Base-by-base conservation (phyloP, 1,140 invertebrate species). In the Neoseiulus cucumeris region DNA sequence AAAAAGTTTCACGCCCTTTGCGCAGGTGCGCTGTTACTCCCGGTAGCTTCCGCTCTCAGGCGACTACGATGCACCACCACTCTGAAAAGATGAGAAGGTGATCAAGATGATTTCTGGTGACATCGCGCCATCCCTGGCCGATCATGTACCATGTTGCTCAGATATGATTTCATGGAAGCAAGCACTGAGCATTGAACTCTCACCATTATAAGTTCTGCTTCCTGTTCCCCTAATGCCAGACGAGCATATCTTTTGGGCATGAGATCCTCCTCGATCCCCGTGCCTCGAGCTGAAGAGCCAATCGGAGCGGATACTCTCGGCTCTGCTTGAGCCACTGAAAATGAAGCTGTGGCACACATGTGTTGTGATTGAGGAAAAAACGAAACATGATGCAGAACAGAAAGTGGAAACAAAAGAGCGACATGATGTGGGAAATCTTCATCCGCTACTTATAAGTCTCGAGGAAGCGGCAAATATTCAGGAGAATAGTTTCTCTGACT, bases 171-270 rank as follows among this genome's bases (percentile, higher is more conserved):
- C n/a, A n/a, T n/a, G n/a, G n/a, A n/a, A n/a, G 33, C 33, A 39
- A 4, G 33, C 4, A 9, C 33, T 39, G 4, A 39, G 4, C 4
- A 39, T 39, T 4, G 33, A 9, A 39, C 33, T 9, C 51, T n/a
- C 33, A 59, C 51, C 51, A 59, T 59, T 5, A 59, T 9, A 20
- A 59, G 51, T 59, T 59, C 51, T 25, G 51, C 51, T 59, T 59
- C 51, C 25, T 59, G 51, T 33, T 59, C 51, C 14, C 9, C 33
- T 17, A 59, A 17, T 9, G 25, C 14, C 12, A 59, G 51, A 14
- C 51, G 51, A 25, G 51, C 51, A 9, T 59, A 59, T 59, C 22
- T 59, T 20, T 25, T n/a, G 6, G 51, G 51, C 4, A 59, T 1
- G 22, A 59, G 14, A 59, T 25, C 22, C 22, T 59, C 51, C 9